Base-by-base conservation (phyloP, 2,113 vertebrate species). In the Asarcornis scutulata region DNA sequence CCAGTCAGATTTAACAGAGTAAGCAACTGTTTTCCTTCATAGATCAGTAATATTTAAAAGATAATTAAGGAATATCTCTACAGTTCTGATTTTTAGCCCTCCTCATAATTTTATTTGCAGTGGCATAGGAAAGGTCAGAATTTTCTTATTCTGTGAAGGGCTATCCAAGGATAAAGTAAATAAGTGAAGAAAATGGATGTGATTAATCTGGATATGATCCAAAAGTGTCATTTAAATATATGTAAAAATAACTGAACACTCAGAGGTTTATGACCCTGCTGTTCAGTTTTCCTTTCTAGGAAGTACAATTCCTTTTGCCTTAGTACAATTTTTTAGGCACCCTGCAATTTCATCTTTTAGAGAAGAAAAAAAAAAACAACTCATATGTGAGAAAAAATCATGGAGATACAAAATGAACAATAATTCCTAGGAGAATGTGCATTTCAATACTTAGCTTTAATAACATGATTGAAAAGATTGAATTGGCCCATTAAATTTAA, bases 391-490 rank as follows among this genome's bases (percentile, higher is more conserved):
- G 80, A 74, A 95, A 81, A 95, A 72, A 32, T 71, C 77, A 46
- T 71, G 87, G 93, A 95, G 75, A 96, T 88, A 87, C 22, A 63
- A 63, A 96, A 95, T 74, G 58, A 94, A 83, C 79, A 91, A 72
- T 66, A 85, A 93, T 89, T 97, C 63, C 91, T 80, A 34, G 34
- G 71, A 92, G 74, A 94, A 92, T 59, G 46, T 96, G 55, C 23
- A 88, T 98, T 97, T 97, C 92, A 96, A 88, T 68, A 91, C 56
- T 93, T 85, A 96, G 74, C 26, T 90, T 96, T 88, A 96, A 93
- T 76, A 89, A 55, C 81, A 71, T 91, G 92, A 97, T 58, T 92
- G 95, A 96, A 94, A 96, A 94, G 83, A 94, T 63, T 91, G 92
- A 97, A 95, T 68, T 72, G 67, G 44, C 32, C 88, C 84, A 95